These are phyloP conservation scores for Ormyrus rosae DNA, from an alignment of 2,888 invertebrate species.

Conservation along the genomic window DNA sequence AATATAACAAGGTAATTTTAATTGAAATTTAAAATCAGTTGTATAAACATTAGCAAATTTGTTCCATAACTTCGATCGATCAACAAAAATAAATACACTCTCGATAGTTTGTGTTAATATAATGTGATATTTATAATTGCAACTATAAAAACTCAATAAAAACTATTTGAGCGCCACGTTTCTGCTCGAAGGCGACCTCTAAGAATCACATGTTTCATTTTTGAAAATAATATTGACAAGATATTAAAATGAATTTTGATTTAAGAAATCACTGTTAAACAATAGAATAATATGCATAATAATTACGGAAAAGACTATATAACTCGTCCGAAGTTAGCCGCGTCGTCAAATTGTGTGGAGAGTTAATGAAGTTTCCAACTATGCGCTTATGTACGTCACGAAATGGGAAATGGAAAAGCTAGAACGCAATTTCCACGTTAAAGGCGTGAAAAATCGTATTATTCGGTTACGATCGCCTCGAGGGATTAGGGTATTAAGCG, in stretches of 20 bases:
- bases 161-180: no score
- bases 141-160: no score
- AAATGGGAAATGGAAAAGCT: slow-evolving; percentile 16
- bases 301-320: neutral
- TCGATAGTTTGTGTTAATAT: no score
- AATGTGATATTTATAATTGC: no score
- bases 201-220: neutral
- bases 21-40: no score
- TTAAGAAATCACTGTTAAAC: neutral
- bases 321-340: slow-evolving; percentile 8
- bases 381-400: slow-evolving; percentile 32
- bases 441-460: slow-evolving; percentile 31
- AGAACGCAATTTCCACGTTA: slow-evolving; percentile 30
- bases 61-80: no score
- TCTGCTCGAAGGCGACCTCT: no score
- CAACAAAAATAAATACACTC: no score
- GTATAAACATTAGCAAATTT: no score
- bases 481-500: neutral
- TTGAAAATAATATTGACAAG: neutral
- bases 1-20: no score
- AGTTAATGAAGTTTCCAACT: slow-evolving; percentile 40
- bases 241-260: neutral
- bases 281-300: neutral
- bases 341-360: slow-evolving; percentile 14
- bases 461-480: slow-evolving; percentile 33